These are phyloP conservation scores for Poeciliopsis presidionis DNA, from an alignment of 2,797 vertebrate genomes.

Conservation along the genomic window DNA sequence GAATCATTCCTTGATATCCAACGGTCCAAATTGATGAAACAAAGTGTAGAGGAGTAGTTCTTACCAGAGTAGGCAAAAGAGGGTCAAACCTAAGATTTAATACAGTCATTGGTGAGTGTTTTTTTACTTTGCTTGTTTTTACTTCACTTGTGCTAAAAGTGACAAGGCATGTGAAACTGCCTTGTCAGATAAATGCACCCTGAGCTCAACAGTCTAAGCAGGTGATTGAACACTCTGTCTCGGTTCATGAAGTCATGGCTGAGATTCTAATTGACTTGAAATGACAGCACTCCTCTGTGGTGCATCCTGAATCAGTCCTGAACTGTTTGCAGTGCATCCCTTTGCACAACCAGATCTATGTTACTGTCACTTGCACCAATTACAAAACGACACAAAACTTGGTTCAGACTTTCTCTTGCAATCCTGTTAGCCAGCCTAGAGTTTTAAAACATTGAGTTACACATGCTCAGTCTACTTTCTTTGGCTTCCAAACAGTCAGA, in stretches of 20 bases:
- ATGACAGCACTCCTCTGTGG: background rate
- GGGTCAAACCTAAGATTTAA: background rate
- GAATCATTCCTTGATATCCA: no score
- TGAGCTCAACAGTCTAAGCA: background rate
- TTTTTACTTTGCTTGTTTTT: background rate
- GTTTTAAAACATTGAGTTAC: conserved; percentile 9
- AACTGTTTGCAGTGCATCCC: background rate
- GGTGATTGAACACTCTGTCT: background rate
- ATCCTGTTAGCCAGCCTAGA: conserved; percentile 3
- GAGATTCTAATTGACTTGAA: background rate
- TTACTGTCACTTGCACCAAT: background rate
- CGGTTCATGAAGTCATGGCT: background rate
- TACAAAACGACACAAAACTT: background rate
- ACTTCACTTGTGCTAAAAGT: background rate
- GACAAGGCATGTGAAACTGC: background rate
- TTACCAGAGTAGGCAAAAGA: background rate
- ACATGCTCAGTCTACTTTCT: conserved; percentile 11
- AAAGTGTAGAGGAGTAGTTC: no score
- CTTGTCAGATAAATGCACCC: background rate
- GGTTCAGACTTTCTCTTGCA: background rate
- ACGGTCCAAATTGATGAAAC: no score
- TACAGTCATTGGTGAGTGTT: background rate
- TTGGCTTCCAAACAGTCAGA: conserved; percentile 15
- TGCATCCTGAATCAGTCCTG: background rate
- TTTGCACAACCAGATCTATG: conserved; percentile 9